Evolutionary conservation across 2,888 invertebrate genomes (phyloP).

Genomic region (Plebejus argus): DNA sequence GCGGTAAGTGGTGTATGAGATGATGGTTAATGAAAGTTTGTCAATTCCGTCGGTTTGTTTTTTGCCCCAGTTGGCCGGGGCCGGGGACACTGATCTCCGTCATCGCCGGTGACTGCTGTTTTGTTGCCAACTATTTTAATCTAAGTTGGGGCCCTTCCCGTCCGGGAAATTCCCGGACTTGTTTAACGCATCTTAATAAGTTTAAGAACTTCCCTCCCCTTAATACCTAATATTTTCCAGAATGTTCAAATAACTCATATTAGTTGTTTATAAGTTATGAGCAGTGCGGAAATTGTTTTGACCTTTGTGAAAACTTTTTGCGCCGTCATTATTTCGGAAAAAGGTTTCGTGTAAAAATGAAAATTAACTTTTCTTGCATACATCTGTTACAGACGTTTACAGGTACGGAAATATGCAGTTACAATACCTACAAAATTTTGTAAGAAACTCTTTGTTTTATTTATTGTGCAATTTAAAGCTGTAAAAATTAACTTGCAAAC

Average conservation of each 20-base stretch:
- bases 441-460: too few relatives aligned
- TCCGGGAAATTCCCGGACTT: constrained; percentile 59
- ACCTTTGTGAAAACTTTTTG: constrained; percentile 8
- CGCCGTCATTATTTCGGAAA: not conserved
- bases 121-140: constrained; percentile 69
- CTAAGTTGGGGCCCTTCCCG: constrained; percentile 58
- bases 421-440: too few relatives aligned
- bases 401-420: not conserved
- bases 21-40: constrained; percentile 25
- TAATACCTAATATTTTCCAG: constrained; percentile 32
- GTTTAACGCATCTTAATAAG: constrained; percentile 67
- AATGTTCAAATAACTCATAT: constrained; percentile 29
- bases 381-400: not conserved
- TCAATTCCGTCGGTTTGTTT: constrained; percentile 22
- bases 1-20: constrained; percentile 13
- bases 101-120: constrained; percentile 42
- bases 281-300: constrained; percentile 11
- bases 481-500: not conserved
- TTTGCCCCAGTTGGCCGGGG: constrained; percentile 28
- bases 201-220: constrained; percentile 45
- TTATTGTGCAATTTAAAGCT: not conserved
- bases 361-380: constrained; percentile 1
- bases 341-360: constrained; percentile 15
- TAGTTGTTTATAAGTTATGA: constrained; percentile 25
- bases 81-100: constrained; percentile 34